Evolutionary conservation across 64 coral and sea anemone genomes (phyloP).

Genomic region (Montipora sp.): DNA sequence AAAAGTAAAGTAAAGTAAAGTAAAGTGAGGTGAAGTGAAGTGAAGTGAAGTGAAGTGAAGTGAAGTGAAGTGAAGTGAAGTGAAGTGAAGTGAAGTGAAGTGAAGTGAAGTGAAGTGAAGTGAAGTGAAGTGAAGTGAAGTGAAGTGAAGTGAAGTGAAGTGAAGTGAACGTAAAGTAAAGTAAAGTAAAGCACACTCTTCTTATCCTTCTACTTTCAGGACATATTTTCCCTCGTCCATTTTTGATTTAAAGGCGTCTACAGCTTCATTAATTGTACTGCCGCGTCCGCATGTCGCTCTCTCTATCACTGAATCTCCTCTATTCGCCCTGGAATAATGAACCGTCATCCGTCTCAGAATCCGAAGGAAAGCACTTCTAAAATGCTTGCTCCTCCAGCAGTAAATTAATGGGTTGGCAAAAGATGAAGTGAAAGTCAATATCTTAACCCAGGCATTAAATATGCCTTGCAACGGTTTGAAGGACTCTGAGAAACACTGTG

Average conservation of each 20-base stretch:
- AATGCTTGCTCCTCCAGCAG: conserved; percentile 93
- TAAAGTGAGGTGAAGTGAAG: too few relatives aligned
- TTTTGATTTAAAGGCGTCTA: not conserved
- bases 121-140: too few relatives aligned
- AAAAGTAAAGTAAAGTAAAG: too few relatives aligned
- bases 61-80: too few relatives aligned
- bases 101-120: too few relatives aligned
- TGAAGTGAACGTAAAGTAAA: too few relatives aligned
- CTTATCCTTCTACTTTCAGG: not conserved
- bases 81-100: too few relatives aligned
- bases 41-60: too few relatives aligned
- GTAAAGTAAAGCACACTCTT: too few relatives aligned
- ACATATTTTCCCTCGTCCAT: not conserved
- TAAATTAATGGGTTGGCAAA: conserved; percentile 96
- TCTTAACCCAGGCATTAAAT: conserved; percentile 84
- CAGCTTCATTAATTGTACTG: not conserved
- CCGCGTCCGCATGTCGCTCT: not conserved
- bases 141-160: too few relatives aligned
- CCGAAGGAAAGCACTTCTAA: conserved; percentile 77
- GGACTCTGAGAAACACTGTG: conserved; percentile 62
- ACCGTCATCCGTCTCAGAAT: conserved; percentile 52
- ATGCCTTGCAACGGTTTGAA: conserved; percentile 57
- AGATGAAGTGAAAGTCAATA: conserved; percentile 88
- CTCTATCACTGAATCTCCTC: not conserved
- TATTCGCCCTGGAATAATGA: not conserved